Percentiles rank a stretch among this genome's conserved stretches.
Conservation (phyloP, 2,113 vertebrate genomes). For the Mellivora capensis region DNA sequence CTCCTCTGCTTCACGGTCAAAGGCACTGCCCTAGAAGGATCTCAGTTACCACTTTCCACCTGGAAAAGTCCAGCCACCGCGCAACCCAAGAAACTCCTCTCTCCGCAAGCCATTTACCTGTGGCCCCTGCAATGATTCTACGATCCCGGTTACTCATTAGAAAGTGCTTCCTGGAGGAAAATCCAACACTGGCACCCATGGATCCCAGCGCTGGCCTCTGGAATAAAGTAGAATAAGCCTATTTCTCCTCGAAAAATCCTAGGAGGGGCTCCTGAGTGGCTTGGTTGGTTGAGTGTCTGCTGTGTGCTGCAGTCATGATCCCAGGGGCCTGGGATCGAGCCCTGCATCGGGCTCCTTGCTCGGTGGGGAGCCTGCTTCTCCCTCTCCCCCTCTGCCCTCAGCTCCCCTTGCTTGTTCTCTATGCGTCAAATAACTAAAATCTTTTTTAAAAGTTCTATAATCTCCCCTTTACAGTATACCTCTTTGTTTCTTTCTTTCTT, state of each 20-base stretch:
- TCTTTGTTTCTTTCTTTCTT: too few relatives aligned
- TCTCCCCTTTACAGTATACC: neutral
- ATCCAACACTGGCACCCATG: neutral
- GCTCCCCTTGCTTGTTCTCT: too few relatives aligned
- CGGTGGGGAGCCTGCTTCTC: too few relatives aligned
- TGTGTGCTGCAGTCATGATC: too few relatives aligned
- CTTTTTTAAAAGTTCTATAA: neutral
- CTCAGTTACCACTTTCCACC: neutral
- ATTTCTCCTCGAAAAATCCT: neutral
- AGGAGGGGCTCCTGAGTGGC: neutral
- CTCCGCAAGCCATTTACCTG: neutral
- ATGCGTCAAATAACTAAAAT: too few relatives aligned
- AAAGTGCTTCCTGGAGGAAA: neutral
- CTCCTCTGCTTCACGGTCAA: neutral
- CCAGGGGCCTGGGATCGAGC: too few relatives aligned
- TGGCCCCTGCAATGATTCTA: neutral
- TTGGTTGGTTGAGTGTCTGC: too few relatives aligned
- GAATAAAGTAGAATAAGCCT: neutral
- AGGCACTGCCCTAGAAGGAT: neutral
- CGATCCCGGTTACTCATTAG: neutral
- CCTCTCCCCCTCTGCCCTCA: too few relatives aligned
- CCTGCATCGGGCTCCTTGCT: too few relatives aligned
- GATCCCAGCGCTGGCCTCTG: neutral
- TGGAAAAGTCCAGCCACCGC: neutral
- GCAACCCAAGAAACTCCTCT: neutral